phyloP scores from a whole-genome alignment of 2,113 vertebrate species.

The Cyphomyrus plagiostoma region DNA sequence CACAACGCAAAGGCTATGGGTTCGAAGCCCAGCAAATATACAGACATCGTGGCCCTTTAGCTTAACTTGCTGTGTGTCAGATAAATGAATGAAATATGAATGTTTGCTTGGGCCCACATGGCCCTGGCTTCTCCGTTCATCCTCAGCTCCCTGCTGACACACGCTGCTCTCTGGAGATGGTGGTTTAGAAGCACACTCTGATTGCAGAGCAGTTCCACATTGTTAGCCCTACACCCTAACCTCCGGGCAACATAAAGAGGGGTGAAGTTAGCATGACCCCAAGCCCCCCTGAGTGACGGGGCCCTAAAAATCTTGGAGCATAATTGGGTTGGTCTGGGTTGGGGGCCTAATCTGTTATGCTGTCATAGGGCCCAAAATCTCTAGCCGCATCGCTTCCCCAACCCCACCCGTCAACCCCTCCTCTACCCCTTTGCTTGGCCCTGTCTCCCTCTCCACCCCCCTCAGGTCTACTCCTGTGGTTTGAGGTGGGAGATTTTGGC shows the following conservation, averaged over 20 bases:
- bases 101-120: not conserved
- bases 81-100: not conserved
- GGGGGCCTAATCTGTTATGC: not conserved
- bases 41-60: not conserved
- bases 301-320: not conserved
- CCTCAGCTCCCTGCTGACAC: not conserved
- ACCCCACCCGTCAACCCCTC: not conserved
- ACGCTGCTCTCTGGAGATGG: not conserved
- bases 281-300: not conserved
- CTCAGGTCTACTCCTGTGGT: not conserved
- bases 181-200: not conserved
- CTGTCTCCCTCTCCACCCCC: not conserved
- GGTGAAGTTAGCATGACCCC: no score
- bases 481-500: not conserved
- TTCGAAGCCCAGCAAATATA: not conserved
- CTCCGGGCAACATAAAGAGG: not conserved
- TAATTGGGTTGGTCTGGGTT: not conserved
- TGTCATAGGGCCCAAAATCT: not conserved
- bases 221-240: not conserved
- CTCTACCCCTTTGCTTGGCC: not conserved
- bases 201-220: constrained; percentile 8
- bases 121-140: not conserved
- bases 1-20: not conserved
- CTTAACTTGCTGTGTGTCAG: not conserved
- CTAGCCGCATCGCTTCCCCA: not conserved